Evolutionary conservation across 1,140 invertebrate genomes (phyloP).

Genomic region (Phymastichus coffea): DNA sequence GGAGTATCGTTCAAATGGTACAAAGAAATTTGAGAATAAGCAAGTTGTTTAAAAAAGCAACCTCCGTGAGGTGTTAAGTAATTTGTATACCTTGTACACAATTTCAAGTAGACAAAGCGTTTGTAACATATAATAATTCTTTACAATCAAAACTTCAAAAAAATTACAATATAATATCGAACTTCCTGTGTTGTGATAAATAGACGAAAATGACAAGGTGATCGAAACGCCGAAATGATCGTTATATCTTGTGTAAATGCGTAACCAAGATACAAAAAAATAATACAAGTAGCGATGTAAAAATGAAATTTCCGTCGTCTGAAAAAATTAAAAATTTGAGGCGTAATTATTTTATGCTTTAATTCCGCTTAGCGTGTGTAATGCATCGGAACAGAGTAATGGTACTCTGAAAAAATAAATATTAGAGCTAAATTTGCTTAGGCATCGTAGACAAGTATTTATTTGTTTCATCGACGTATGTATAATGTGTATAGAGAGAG

Average conservation of each 20-base stretch:
- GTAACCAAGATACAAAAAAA: constrained; percentile 12
- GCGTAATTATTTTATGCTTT: constrained; percentile 14
- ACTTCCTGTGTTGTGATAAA: constrained; percentile 28
- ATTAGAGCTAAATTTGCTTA: too few relatives aligned
- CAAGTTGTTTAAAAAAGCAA: constrained; percentile 15
- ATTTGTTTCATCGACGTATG: constrained; percentile 12
- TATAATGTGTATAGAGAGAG: constrained; percentile 13
- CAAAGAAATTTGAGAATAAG: too few relatives aligned
- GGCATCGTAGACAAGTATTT: constrained; percentile 9
- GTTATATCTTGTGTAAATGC: constrained; percentile 12
- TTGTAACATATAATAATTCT: constrained; percentile 15
- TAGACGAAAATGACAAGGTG: constrained; percentile 22
- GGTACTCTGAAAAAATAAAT: too few relatives aligned
- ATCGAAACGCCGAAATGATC: constrained; percentile 27
- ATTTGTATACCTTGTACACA: constrained; percentile 22
- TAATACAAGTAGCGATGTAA: constrained; percentile 18
- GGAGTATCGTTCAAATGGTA: too few relatives aligned
- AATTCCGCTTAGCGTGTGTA: constrained; percentile 16
- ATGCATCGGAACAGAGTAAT: too few relatives aligned
- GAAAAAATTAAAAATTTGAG: background rate
- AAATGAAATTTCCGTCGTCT: background rate
- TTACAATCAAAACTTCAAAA: constrained; percentile 24
- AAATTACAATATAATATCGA: constrained; percentile 19
- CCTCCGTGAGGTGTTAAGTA: constrained; percentile 22
- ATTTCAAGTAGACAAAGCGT: constrained; percentile 6